Base-by-base conservation (phyloP, 2,888 invertebrate species). In the Laspeyria flexula region DNA sequence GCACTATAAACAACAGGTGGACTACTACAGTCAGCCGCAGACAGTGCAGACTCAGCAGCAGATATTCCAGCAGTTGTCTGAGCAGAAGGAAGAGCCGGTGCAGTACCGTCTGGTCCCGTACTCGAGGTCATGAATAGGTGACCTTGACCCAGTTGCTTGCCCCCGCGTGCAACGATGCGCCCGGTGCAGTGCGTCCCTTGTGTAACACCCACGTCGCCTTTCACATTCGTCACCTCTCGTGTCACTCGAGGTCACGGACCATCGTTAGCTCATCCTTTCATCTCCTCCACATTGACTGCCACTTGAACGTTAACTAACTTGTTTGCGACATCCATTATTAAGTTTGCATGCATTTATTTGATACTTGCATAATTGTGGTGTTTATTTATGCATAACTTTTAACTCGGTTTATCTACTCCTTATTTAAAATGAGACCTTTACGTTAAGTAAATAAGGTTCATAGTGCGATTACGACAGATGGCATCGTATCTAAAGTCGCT, bases 111-210 rank as follows among this genome's bases (percentile, higher is more conserved):
- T 83, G 48, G 61, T 81, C 18, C 77, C 79, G 21, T 70, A 77
- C 72, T 45, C 63, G 43, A 55, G 46, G 10, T 39, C 51, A 52
- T 74, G 45, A 75, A 66, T 68, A 73, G 75, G 73, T 87, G 92
- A 89, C 89, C 89, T 89, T 90, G 90, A 89, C 91, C 90, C 79
- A 83, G 70, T 70, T 85, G 65, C 43, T 43, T 60, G 58, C 62
- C 70, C 63, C 67, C 76, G 74, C 75, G 75, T 69, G 76, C 73
- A 75, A 76, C 52, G 73, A 60, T 66, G 66, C 69, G 65, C 59
- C 66, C 71, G 68, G 58, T 75, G 76, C 66, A 56, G 40, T 46
- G 59, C 55, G 43, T 49, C 25, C 25, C 18, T 43, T 43, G 35
- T 44, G 46, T 34, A 59, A 64, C 56, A 52, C 54, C 56, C 54